Evolutionary conservation across 2,797 vertebrate species (phyloP), one percentile per base, ranked within the genome.

Genomic region (Rhinella marina): DNA sequence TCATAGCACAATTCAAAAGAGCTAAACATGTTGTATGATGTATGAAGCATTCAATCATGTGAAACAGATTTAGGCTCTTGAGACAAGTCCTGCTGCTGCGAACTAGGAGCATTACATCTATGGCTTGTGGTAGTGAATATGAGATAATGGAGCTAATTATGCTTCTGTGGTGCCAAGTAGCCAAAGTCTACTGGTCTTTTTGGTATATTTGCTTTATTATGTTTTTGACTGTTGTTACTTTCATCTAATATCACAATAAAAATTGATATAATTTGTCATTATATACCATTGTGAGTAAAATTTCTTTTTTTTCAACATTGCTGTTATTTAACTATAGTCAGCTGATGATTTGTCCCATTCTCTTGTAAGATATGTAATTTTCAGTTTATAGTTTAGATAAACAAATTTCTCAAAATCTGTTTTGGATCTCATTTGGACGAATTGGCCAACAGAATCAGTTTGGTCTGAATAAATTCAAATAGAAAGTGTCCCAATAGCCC

Each of bases 11-110:
- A 77, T 77, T 54, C 48, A 19, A 32, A 57, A 59, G 54, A 59
- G 17, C n/a, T 50, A 21, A 75, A 50, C 32, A 75, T 75, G 72
- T 75, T 75, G 72, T 48, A 75, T 21, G n/a, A 57, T 57, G 14
- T 78, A 78, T 56, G 52, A 11, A 25, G 23, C 59, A 29, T 21
- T 81, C 29, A 48, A 62, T 81, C 79, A 81, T 62, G 29, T 62
- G 29, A 62, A n/a, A n/a, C 17, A 62, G 57, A 62, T 61, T n/a
- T 62, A 48, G 21, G 4, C n/a, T 62, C 57, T 29, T 21, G 17
- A 29, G 9, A 80, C 54, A 59, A 29, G 8, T 25, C 52, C 77
- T 29, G 14, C 77, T 19, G 17, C 57, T n/a, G 1, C 7, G 25
- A 27, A 57, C 76, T 56, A 13, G 4, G 10, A 14, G 10, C 11